Base-by-base conservation (phyloP, 2,113 vertebrate genomes). In the Solea senegalensis region DNA sequence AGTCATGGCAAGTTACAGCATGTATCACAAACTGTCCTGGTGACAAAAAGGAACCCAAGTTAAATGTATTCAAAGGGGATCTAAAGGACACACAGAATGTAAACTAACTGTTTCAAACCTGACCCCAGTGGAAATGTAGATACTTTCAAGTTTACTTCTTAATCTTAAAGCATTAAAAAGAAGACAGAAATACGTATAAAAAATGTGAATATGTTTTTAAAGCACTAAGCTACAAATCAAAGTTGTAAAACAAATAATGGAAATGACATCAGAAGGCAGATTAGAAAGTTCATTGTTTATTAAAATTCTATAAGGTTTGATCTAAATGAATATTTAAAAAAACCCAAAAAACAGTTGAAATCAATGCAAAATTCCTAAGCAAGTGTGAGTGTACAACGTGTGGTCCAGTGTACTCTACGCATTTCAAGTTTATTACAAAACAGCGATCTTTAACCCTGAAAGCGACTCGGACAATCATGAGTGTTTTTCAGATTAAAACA, bases 381-480 rank as follows among this genome's bases (percentile, higher is more conserved):
- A 80, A 81, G 78, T 82, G 65, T 84, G 86, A 82, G 82, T 84
- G 88, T 90, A 89, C 82, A 89, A 86, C 46, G 79, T 61, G 54
- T 78, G 86, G 75, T 90, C 91, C 91, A 92, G 91, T 92, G 91
- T 91, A 90, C 89, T 81, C 78, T 86, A 91, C 91, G 87, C 82
- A 72, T 86, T 92, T 92, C 90, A 92, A 91, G 90, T 92, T 90
- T 88, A 83, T 86, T 76, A 84, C 72, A 89, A 88, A 89, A 89
- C 82, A 91, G 88, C 81, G 85, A 89, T 81, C 43, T 72, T 78
- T 14, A 80, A 86, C 78, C 81, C 89, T 84, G 88, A 90, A 86
- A 83, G 81, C 59, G 62, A 82, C 86, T 87, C 82, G 76, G 72
- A 87, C 69, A 80, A 81, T 54, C 15, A 28, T 65, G 65, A 82